These are phyloP conservation scores for Zaprionus nigranus DNA, from an alignment of 1,140 invertebrate species.

Conservation along the genomic window DNA sequence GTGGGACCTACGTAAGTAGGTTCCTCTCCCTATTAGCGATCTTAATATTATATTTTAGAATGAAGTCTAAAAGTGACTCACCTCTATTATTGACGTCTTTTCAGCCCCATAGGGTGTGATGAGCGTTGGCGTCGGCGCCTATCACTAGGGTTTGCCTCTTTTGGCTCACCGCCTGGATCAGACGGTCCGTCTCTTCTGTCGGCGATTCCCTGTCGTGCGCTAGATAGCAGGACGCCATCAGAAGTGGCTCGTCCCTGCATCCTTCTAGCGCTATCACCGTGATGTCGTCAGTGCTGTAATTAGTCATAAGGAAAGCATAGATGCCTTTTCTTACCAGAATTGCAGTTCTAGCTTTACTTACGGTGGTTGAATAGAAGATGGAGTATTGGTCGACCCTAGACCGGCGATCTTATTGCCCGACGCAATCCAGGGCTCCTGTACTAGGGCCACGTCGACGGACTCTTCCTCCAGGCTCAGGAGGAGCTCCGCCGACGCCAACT, in stretches of 20 bases:
- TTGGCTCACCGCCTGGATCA: no score
- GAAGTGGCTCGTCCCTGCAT: background rate
- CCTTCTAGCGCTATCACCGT: background rate
- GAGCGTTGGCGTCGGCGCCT: background rate
- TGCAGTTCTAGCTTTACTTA: no score
- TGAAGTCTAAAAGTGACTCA: background rate
- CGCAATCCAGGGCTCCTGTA: background rate
- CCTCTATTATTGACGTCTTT: background rate
- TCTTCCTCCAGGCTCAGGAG: background rate
- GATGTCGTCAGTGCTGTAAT: background rate
- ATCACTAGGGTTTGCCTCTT: background rate
- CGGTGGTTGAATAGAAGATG: background rate
- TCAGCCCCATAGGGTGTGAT: background rate
- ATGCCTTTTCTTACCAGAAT: slow-evolving; percentile 1
- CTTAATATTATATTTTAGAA: background rate
- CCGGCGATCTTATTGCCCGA: background rate
- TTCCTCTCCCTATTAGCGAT: background rate
- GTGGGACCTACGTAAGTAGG: background rate
- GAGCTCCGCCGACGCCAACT: no score
- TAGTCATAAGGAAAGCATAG: no score
- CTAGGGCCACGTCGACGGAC: slow-evolving; percentile 2
- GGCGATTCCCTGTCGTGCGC: background rate
- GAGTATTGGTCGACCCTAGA: background rate
- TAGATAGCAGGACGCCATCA: slow-evolving; percentile 2
- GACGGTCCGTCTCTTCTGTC: background rate